Percentiles rank a stretch among this genome's conserved stretches.
These are phyloP conservation scores for Drosophila anomalata DNA, from an alignment of 2,888 invertebrate species.

Conservation along the genomic window DNA sequence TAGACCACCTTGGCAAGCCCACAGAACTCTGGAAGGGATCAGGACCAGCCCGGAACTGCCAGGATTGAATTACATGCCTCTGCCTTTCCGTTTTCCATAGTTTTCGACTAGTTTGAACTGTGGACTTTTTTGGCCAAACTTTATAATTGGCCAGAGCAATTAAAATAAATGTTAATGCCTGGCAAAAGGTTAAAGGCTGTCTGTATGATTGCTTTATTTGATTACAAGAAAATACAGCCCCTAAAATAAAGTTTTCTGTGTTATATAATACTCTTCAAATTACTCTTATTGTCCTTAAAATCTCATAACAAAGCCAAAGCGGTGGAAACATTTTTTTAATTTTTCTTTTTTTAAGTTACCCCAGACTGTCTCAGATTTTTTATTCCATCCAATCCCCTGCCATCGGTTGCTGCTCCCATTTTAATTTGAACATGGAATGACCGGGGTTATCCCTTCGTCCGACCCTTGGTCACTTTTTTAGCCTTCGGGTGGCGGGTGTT, in stretches of 20 bases:
- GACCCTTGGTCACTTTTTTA: constrained; percentile 45
- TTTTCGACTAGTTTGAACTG: constrained; percentile 46
- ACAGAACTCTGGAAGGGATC: not conserved
- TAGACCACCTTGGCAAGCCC: constrained; percentile 53
- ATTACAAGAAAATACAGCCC: not conserved
- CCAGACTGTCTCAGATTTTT: constrained; percentile 11
- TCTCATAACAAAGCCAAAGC: not conserved
- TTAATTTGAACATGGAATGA: constrained; percentile 30
- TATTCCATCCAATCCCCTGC: not conserved
- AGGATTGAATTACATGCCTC: constrained; percentile 71
- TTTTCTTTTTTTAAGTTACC: constrained; percentile 18
- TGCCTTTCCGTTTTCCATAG: constrained; percentile 39
- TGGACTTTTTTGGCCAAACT: constrained; percentile 44
- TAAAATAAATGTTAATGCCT: constrained; percentile 34
- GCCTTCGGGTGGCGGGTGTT: constrained; percentile 55
- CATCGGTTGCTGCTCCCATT: constrained; percentile 23
- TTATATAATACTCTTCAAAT: not conserved
- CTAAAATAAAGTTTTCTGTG: not conserved
- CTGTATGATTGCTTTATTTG: not conserved
- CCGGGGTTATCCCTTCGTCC: constrained; percentile 12
- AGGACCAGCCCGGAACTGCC: constrained; percentile 56
- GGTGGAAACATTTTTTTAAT: constrained; percentile 8
- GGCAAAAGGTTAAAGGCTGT: not conserved
- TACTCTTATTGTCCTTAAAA: not conserved
- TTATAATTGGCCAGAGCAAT: constrained; percentile 66